Conservation (phyloP, 2,113 vertebrate species). For the Scolopax mira region DNA sequence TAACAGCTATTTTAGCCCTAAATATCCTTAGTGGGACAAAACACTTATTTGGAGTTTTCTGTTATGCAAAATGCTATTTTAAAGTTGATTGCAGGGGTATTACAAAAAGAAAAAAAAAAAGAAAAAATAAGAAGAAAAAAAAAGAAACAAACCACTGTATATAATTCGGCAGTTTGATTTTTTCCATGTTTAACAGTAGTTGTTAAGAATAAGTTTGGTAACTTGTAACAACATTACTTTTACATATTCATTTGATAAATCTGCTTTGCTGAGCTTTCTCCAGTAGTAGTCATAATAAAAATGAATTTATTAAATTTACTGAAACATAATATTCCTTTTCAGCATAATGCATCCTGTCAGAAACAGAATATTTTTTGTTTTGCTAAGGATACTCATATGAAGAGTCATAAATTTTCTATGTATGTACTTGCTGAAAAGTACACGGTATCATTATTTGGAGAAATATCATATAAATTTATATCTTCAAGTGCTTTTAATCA, state of each 20-base stretch:
- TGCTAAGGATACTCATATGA: background rate
- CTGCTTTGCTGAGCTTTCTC: background rate
- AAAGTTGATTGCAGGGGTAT: background rate
- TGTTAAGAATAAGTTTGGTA: background rate
- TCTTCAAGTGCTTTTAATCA: background rate
- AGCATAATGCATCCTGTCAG: background rate
- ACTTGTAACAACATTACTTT: background rate
- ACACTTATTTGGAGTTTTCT: background rate
- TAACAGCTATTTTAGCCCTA: constrained; percentile 28
- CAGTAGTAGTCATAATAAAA: background rate
- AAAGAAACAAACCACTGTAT: fast-evolving
- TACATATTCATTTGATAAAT: background rate
- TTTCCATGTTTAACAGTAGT: background rate
- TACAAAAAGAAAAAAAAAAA: background rate
- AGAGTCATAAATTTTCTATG: background rate
- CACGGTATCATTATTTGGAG: background rate
- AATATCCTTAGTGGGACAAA: constrained; percentile 6
- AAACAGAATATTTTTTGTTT: background rate
- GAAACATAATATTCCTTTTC: background rate
- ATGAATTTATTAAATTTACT: background rate
- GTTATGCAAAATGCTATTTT: background rate
- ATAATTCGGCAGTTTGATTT: background rate
- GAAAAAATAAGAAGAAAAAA: too few relatives aligned
- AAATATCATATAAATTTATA: background rate
- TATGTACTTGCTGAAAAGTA: background rate